Conservation (phyloP, 2,113 vertebrate species). For the Scophthalmus maximus region DNA sequence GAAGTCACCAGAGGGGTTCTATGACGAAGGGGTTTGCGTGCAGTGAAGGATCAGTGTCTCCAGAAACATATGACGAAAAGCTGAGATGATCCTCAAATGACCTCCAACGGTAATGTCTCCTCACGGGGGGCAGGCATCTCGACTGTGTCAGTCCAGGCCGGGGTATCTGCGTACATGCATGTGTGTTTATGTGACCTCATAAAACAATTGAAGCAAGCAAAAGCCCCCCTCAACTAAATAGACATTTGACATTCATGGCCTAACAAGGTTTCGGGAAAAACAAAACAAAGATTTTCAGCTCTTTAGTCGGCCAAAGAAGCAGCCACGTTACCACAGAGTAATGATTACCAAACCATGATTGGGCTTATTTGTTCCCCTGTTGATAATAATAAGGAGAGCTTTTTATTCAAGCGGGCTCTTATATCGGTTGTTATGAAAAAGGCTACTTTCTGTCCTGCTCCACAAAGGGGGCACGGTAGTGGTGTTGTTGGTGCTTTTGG, state of each 20-base stretch:
- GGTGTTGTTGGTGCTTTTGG: slow-evolving; percentile 4
- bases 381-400: slow-evolving; percentile 37
- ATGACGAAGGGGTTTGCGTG: slow-evolving; percentile 56
- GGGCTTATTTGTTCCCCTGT: slow-evolving; percentile 1
- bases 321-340: neutral
- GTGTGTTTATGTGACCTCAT: neutral
- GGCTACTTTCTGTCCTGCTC: slow-evolving; percentile 22
- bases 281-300: slow-evolving; percentile 6
- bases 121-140: slow-evolving; percentile 39
- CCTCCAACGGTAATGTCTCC: slow-evolving; percentile 46
- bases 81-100: slow-evolving; percentile 62
- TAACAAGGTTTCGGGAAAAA: slow-evolving; percentile 10
- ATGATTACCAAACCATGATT: slow-evolving; percentile 12
- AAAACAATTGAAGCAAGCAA: too few relatives aligned
- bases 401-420: slow-evolving; percentile 4
- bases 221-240: neutral
- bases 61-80: slow-evolving; percentile 67
- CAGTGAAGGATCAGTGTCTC: slow-evolving; percentile 46
- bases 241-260: slow-evolving; percentile 21
- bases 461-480: slow-evolving; percentile 33
- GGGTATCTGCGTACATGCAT: slow-evolving; percentile 12
- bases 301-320: slow-evolving; percentile 1
- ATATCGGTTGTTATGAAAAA: slow-evolving; percentile 34
- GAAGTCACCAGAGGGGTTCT: slow-evolving; percentile 39
- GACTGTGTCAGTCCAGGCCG: slow-evolving; percentile 5